Conservation (phyloP, 1,140 invertebrate species). For the Hyphantria cunea region DNA sequence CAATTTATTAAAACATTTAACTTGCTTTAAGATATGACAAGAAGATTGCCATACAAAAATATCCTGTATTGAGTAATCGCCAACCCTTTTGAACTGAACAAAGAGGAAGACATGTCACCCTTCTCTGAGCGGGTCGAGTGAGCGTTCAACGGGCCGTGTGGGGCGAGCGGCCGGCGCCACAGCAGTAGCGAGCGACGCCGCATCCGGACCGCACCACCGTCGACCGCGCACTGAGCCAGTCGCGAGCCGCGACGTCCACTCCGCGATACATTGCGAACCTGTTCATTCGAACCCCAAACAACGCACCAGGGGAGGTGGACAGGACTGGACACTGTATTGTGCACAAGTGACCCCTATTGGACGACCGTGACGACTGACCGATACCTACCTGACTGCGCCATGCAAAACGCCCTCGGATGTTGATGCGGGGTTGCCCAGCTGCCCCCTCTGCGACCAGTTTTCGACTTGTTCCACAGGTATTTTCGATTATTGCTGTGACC, state of each 20-base stretch:
- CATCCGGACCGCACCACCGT: conserved; percentile 69
- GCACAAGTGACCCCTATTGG: conserved; percentile 66
- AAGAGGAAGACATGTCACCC: conserved; percentile 76
- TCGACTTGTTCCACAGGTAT: conserved; percentile 70
- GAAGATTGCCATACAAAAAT: conserved; percentile 35
- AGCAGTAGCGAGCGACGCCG: conserved; percentile 63
- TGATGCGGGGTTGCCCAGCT: conserved; percentile 62
- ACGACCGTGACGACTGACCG: conserved; percentile 58
- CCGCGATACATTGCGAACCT: conserved; percentile 37
- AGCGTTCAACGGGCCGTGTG: conserved; percentile 42
- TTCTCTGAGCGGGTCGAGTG: conserved; percentile 57
- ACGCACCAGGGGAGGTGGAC: conserved; percentile 46
- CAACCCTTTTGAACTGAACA: conserved; percentile 57
- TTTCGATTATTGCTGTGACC: conserved; percentile 51
- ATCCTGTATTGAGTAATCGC: conserved; percentile 43
- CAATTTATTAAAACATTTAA: conserved; percentile 4
- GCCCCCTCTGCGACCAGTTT: conserved; percentile 53
- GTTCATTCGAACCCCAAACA: conserved; percentile 46
- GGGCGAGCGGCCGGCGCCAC: conserved; percentile 44
- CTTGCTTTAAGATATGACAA: conserved; percentile 29
- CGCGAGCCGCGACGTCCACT: conserved; percentile 12
- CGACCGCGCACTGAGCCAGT: conserved; percentile 53
- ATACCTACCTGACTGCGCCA: conserved; percentile 53
- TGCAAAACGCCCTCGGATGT: conserved; percentile 62
- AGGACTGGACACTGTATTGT: conserved; percentile 67